Percentiles rank a stretch among this genome's conserved stretches.
Conservation (phyloP, 2,797 vertebrate species). For the Falco biarmicus region DNA sequence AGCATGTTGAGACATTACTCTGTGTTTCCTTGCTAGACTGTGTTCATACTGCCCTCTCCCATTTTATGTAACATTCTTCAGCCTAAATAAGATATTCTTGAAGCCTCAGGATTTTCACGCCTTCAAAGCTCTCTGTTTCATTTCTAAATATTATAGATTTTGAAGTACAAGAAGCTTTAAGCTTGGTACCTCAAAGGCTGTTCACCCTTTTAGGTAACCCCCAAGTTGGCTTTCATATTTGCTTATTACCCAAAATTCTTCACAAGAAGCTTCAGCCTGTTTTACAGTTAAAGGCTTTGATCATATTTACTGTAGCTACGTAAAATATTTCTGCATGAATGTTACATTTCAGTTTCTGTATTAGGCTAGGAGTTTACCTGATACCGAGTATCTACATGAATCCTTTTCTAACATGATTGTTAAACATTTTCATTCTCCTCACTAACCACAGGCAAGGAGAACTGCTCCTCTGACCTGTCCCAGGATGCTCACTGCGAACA, state of each 20-base stretch:
- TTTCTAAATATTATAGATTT: slow-evolving; percentile 69
- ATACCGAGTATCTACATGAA: background rate
- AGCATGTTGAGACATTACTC: slow-evolving; percentile 41
- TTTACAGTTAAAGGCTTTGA: slow-evolving; percentile 69
- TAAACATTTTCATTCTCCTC: background rate
- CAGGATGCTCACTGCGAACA: background rate
- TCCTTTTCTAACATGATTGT: background rate
- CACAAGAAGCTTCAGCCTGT: slow-evolving; percentile 46
- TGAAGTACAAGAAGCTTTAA: slow-evolving; percentile 54
- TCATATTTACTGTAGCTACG: slow-evolving; percentile 56
- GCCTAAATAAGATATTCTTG: slow-evolving; percentile 49
- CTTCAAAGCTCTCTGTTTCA: slow-evolving; percentile 57
- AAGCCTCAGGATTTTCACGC: slow-evolving; percentile 43
- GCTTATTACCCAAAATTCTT: slow-evolving; percentile 52
- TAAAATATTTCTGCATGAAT: slow-evolving; percentile 58
- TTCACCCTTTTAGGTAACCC: slow-evolving; percentile 59
- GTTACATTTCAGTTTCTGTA: slow-evolving; percentile 30
- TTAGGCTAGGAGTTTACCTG: slow-evolving; percentile 27
- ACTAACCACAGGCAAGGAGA: background rate
- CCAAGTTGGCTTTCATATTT: slow-evolving; percentile 57
- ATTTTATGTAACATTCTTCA: slow-evolving; percentile 48
- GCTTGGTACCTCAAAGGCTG: slow-evolving; percentile 60
- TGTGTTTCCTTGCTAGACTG: slow-evolving; percentile 1
- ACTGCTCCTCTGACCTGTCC: background rate
- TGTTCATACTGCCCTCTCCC: slow-evolving; percentile 3